phyloP scores from a whole-genome alignment of 2,797 vertebrate species.

The Muraenolepis orangiensis region DNA sequence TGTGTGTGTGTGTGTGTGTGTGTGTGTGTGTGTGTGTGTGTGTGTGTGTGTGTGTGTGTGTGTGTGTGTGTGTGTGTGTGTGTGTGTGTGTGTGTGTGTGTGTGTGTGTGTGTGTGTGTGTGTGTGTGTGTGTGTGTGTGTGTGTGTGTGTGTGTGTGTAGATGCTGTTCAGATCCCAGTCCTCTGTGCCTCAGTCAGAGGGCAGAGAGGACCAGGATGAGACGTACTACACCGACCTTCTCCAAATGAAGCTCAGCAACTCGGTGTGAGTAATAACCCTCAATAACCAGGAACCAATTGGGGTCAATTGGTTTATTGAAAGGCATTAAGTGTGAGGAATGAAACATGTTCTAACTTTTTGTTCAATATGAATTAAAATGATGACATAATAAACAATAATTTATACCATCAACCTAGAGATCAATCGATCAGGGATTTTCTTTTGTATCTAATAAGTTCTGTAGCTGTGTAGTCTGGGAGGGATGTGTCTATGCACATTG shows the following conservation, averaged over 20 bases:
- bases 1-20: too few species aligned
- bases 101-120: background rate
- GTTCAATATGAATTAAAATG: background rate
- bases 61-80: too few species aligned
- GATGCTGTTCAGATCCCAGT: constrained; percentile 59
- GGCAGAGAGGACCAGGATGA: constrained; percentile 58
- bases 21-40: too few species aligned
- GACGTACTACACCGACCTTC: constrained; percentile 87
- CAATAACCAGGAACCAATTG: background rate
- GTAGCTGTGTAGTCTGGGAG: background rate
- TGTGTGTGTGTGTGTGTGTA: constrained; percentile 30
- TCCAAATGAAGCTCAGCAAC: constrained; percentile 87
- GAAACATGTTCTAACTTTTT: background rate
- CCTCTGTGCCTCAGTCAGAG: constrained; percentile 35
- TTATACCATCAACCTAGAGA: background rate
- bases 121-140: background rate
- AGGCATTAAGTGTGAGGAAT: background rate
- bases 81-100: too few species aligned
- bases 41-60: too few species aligned
- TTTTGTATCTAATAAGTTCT: background rate
- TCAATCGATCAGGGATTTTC: background rate
- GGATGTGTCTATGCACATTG: background rate
- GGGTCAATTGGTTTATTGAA: background rate
- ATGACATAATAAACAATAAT: background rate
- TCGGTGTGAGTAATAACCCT: constrained; percentile 75